Conservation (phyloP, 37 sponge, comb jelly and placozoan species). For the Beroe forskalii region DNA sequence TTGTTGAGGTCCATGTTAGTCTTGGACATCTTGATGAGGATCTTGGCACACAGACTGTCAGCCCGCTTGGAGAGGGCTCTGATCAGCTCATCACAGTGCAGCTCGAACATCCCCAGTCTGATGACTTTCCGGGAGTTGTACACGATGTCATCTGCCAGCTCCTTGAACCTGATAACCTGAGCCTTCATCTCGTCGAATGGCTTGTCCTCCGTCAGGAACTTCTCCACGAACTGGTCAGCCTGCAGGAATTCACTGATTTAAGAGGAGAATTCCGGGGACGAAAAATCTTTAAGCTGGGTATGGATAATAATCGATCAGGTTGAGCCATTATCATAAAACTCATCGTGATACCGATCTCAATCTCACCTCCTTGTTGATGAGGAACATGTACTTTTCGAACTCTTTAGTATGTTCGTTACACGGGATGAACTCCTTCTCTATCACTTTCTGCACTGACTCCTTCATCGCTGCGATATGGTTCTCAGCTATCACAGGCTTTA, state of each 20-base stretch:
- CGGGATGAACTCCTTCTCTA: constrained; percentile 70
- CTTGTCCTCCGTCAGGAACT: constrained; percentile 84
- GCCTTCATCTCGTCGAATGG: constrained; percentile 73
- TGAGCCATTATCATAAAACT: no score
- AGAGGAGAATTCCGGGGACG: no score
- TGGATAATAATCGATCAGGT: no score
- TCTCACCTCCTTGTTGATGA: constrained; percentile 81
- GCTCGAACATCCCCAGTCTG: constrained; percentile 85
- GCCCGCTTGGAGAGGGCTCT: constrained; percentile 83
- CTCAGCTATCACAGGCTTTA: constrained; percentile 79
- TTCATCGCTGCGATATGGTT: constrained; percentile 75
- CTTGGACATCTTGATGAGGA: constrained; percentile 79
- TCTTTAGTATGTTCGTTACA: constrained; percentile 74
- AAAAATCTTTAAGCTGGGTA: no score
- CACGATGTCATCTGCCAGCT: constrained; percentile 73
- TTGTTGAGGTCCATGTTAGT: constrained; percentile 85
- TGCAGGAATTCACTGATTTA: no score
- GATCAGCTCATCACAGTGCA: constrained; percentile 83
- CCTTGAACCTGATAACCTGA: constrained; percentile 74
- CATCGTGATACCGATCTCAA: no score
- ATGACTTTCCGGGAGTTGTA: constrained; percentile 74
- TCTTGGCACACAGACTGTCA: constrained; percentile 72
- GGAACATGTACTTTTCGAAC: constrained; percentile 79
- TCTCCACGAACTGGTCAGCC: constrained; percentile 80
- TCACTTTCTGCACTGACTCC: constrained; percentile 67